Evolutionary conservation across 2,113 vertebrate genomes (phyloP).

Genomic region (Gambusia holbrooki): DNA sequence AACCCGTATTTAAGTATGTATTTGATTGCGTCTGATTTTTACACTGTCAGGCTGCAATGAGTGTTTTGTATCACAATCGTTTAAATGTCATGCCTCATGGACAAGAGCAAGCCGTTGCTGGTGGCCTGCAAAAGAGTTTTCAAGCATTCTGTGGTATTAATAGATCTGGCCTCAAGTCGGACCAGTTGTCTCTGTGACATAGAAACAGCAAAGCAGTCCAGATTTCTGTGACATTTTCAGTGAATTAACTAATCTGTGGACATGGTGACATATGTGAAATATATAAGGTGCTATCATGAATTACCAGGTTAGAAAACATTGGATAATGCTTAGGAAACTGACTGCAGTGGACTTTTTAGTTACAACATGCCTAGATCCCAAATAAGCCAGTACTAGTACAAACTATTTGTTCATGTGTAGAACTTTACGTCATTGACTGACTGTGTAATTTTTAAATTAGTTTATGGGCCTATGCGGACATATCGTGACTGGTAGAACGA

Average conservation of each 20-base stretch:
- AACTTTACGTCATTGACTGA: no score
- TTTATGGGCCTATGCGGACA: no score
- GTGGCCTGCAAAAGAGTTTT: slow-evolving; percentile 34
- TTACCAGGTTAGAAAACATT: neutral
- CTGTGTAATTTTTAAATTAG: no score
- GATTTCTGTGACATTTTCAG: neutral
- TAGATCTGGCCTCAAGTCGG: slow-evolving; percentile 63
- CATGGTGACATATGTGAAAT: neutral
- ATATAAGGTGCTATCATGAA: neutral
- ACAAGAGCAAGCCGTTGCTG: slow-evolving; percentile 52
- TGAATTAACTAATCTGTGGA: neutral
- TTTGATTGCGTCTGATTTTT: neutral
- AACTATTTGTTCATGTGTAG: no score
- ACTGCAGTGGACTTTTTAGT: no score
- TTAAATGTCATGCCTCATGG: slow-evolving; percentile 13
- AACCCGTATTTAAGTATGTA: neutral
- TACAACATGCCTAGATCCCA: no score
- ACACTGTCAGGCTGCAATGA: neutral
- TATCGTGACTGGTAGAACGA: no score
- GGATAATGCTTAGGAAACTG: no score
- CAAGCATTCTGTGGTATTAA: slow-evolving; percentile 71
- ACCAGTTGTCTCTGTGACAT: slow-evolving; percentile 57
- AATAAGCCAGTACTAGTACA: no score
- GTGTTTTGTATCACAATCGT: neutral
- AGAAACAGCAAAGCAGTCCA: slow-evolving; percentile 31